Base-by-base conservation (phyloP, 2,797 vertebrate genomes). In the Iguana delicatissima region DNA sequence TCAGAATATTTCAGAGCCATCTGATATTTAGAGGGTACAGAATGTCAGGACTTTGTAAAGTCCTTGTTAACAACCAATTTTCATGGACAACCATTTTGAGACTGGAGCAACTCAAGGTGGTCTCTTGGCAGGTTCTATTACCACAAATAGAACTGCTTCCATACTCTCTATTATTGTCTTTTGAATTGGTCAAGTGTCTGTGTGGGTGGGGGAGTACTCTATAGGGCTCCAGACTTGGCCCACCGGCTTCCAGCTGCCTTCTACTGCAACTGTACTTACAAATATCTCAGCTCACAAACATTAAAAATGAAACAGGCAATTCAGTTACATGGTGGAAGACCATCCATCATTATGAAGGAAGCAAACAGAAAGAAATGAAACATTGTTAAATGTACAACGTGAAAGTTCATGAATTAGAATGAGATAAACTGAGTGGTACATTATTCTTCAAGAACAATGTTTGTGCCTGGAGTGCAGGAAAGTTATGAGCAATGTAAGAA, bases 241-340 rank as follows among this genome's bases (percentile, higher is more conserved):
- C 22, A 35, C 2, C 1, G 7, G 64, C 26, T 26, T 64, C 3
- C 22, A 46, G 26, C 26, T 52, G 59, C 46, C 10, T 13, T 42
- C 35, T 35, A 64, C 59, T 80, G 10, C n/a, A 55, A 52, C 20
- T 35, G 86, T 64, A 88, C 91, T 4, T 24, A 0, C 50, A 24
- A 72, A 74, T 10, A 82, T 9, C 29, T 50, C 22, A 93, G 93
- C 86, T 1, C 42, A 8, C 82, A 91, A 86, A 69, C 10, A 95
- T 8, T 0, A 3, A 46, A 46, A 80, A 79, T 35, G 74, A 87
- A 80, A 80, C 32, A 16, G 46, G 35, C 77, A 88, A 16, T 86
- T 80, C 8, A 32, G 18, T 72, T 32, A 55, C 5, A 85, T 52
- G 3, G 22, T 62, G 59, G 22, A 69, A 35, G 10, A 59, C 29